phyloP scores from a whole-genome alignment of 2,113 vertebrate species.

The Tachuris rubrigastra region DNA sequence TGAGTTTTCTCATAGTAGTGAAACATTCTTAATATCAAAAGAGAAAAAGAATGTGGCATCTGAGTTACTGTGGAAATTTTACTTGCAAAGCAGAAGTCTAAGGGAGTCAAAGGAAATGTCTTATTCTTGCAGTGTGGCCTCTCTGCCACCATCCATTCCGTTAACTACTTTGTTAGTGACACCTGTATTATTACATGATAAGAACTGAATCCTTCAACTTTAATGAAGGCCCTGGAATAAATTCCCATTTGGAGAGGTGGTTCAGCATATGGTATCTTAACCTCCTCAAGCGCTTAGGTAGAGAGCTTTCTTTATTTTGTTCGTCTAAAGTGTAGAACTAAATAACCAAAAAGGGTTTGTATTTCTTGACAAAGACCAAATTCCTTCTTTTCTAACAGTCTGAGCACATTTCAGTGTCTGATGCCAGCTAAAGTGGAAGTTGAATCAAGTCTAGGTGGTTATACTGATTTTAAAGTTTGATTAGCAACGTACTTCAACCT shows the following conservation, averaged over 20 bases:
- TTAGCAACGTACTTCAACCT: neutral
- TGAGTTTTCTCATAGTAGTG: neutral
- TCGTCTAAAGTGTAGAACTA: neutral
- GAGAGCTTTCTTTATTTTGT: neutral
- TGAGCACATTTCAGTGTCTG: neutral
- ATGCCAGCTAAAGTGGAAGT: neutral
- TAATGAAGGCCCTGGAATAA: conserved; percentile 42
- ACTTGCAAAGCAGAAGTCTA: conserved; percentile 49
- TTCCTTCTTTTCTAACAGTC: neutral
- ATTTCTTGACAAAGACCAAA: neutral
- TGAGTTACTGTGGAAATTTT: conserved; percentile 25
- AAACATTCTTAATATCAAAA: conserved; percentile 24
- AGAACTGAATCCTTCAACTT: neutral
- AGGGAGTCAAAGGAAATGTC: conserved; percentile 11
- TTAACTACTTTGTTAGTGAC: conserved; percentile 44
- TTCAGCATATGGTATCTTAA: neutral
- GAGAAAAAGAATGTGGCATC: neutral
- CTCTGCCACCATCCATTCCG: neutral
- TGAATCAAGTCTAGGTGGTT: neutral
- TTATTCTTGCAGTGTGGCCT: neutral
- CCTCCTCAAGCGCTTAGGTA: neutral
- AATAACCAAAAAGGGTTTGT: neutral
- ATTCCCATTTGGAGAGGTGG: conserved; percentile 15
- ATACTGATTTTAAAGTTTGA: neutral
- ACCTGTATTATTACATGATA: conserved; percentile 34